A percentile compares a stretch with the other conserved stretches of the same genome.
phyloP scores from a whole-genome alignment of 2,113 vertebrate species.

The Marmota monax region DNA sequence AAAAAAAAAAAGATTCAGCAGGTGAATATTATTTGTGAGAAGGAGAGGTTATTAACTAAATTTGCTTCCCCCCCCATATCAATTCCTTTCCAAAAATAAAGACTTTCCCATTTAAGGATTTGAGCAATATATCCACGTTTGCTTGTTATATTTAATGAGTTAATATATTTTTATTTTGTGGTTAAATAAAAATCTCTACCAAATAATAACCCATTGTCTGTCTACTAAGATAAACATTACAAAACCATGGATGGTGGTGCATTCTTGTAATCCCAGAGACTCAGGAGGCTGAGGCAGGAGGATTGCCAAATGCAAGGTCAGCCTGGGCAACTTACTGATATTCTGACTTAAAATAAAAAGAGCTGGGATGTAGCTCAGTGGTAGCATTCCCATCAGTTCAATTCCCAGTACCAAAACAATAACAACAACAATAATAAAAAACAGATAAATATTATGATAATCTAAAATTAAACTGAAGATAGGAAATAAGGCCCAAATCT shows the following conservation, averaged over 20 bases:
- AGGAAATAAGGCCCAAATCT: neutral
- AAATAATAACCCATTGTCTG: neutral
- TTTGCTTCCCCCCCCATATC: neutral
- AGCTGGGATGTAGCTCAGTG: too few species aligned
- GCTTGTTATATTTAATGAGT: neutral
- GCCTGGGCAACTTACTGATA: too few species aligned
- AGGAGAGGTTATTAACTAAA: neutral
- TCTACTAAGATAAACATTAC: neutral
- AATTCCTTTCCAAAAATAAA: neutral
- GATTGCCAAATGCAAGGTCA: too few species aligned
- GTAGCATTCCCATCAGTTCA: too few species aligned
- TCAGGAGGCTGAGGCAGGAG: too few species aligned
- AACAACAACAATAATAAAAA: too few species aligned
- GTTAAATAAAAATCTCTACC: conserved; percentile 48
- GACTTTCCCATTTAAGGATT: neutral
- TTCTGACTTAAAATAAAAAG: too few species aligned
- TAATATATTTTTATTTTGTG: neutral
- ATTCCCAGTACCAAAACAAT: too few species aligned
- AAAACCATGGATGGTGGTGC: neutral
- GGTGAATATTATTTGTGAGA: neutral
- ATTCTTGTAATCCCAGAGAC: too few species aligned
- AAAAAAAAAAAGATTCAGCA: neutral
- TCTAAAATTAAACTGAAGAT: neutral
- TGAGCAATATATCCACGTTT: neutral
- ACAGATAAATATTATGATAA: neutral